A percentile compares a stretch with the other conserved stretches of the same genome.
phyloP scores from a whole-genome alignment of 2,888 invertebrate genomes.

The Melinaea marsaeus region DNA sequence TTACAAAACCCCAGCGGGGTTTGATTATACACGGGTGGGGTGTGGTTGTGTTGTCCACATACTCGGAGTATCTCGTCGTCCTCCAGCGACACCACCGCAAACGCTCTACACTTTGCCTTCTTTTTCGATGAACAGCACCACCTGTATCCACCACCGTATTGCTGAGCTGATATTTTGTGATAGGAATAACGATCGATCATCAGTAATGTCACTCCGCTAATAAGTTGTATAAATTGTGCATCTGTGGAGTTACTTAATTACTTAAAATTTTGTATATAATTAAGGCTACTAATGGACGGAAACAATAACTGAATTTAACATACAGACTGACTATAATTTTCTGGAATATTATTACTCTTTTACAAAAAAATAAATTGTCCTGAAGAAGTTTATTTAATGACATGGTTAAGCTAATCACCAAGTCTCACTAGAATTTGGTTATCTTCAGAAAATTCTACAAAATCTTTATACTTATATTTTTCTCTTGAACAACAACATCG shows the following conservation, averaged over 20 bases:
- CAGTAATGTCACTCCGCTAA: conserved; percentile 35
- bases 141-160: conserved; percentile 24
- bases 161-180: conserved; percentile 29
- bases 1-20: conserved; percentile 20
- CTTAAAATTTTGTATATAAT: too few relatives aligned
- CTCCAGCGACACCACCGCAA: conserved; percentile 31
- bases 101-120: conserved; percentile 33
- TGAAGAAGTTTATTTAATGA: too few relatives aligned
- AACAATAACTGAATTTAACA: too few relatives aligned
- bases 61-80: conserved; percentile 23
- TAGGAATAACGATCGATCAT: conserved; percentile 41
- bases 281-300: too few relatives aligned
- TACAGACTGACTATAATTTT: too few relatives aligned
- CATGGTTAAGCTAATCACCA: too few relatives aligned
- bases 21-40: conserved; percentile 27
- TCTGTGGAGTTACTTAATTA: conserved; percentile 4
- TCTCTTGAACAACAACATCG: too few relatives aligned
- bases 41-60: conserved; percentile 29
- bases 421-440: too few relatives aligned
- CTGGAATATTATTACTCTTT: too few relatives aligned
- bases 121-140: conserved; percentile 33
- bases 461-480: too few relatives aligned
- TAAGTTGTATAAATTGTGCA: conserved; percentile 22
- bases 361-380: too few relatives aligned
- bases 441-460: too few relatives aligned